phyloP scores from a whole-genome alignment of 2,113 vertebrate species.

The Conger conger region DNA sequence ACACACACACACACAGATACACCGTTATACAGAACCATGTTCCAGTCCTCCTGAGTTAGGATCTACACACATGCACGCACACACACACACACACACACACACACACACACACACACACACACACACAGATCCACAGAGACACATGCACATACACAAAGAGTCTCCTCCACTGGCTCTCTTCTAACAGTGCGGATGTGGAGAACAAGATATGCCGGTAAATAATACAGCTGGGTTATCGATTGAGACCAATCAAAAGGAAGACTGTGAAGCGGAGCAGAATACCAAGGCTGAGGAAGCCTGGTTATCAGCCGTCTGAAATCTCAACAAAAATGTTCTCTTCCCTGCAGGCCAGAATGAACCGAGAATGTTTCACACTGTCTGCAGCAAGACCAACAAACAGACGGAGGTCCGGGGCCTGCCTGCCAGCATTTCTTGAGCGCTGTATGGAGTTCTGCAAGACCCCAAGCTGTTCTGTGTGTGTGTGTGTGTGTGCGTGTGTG shows the following conservation, averaged over 20 bases:
- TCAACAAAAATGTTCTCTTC: background rate
- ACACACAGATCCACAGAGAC: too few relatives aligned
- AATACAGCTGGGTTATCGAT: constrained; percentile 2
- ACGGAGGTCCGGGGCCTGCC: background rate
- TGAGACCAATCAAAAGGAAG: background rate
- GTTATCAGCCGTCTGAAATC: background rate
- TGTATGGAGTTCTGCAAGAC: background rate
- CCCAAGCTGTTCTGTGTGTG: too few relatives aligned
- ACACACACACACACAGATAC: too few relatives aligned
- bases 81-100: too few relatives aligned
- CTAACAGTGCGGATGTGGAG: background rate
- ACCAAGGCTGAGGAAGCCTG: background rate
- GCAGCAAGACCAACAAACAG: background rate
- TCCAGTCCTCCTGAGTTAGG: too few relatives aligned
- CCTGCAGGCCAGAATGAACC: background rate
- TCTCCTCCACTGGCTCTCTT: background rate
- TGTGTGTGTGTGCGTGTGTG: too few relatives aligned
- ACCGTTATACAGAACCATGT: too few relatives aligned
- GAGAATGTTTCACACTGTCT: background rate
- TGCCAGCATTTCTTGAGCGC: background rate
- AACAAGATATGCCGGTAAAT: background rate
- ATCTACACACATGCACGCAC: too few relatives aligned
- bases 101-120: too few relatives aligned
- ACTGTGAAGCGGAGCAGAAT: background rate
- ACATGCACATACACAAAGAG: background rate